Conservation (phyloP, 2,888 invertebrate genomes). For the Lysandra bellargus region DNA sequence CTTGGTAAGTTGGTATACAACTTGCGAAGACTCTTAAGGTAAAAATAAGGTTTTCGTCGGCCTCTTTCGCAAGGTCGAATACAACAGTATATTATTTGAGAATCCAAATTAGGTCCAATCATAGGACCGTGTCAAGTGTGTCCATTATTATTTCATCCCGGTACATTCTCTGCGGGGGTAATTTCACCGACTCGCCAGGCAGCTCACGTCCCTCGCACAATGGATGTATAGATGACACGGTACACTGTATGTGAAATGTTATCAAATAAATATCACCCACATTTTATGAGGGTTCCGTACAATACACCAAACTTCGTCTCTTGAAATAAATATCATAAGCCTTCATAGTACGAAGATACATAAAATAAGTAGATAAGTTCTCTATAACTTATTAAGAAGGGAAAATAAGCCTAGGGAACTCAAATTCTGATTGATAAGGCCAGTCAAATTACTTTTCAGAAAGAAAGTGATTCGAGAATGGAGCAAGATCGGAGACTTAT, state of each 20-base stretch:
- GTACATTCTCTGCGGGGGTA: background rate
- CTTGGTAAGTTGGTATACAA: no score
- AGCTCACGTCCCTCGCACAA: conserved; percentile 3
- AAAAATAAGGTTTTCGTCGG: background rate
- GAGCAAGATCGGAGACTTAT: background rate
- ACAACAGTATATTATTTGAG: background rate
- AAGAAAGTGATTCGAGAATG: background rate
- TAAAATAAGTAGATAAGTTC: background rate
- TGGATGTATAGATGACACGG: conserved; percentile 14
- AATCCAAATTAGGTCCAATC: background rate
- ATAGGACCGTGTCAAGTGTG: background rate
- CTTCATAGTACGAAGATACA: background rate
- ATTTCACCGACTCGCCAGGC: background rate
- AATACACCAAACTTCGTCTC: background rate
- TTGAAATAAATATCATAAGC: background rate
- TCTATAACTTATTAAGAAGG: background rate
- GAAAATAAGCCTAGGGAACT: background rate
- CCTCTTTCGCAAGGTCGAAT: background rate
- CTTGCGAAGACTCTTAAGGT: no score
- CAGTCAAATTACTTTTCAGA: background rate
- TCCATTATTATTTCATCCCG: conserved; percentile 14
- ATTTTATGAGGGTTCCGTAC: background rate
- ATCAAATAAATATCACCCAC: background rate
- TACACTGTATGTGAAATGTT: background rate
- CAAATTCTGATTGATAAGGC: background rate